phyloP scores from a whole-genome alignment of 2,888 invertebrate species.

The Lagria hirta region DNA sequence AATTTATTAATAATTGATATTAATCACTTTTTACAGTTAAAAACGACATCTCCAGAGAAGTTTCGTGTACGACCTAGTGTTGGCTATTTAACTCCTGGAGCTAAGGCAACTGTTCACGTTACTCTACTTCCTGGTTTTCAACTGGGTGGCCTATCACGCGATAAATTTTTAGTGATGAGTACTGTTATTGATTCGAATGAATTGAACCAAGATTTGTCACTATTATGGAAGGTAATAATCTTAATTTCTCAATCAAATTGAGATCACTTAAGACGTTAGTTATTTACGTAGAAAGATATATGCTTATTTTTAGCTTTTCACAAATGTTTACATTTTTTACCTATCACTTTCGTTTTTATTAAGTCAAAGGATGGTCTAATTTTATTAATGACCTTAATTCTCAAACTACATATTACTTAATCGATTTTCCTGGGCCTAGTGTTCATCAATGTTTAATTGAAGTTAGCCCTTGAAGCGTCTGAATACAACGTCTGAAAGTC shows the following conservation, averaged over 20 bases:
- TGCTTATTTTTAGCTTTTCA: slow-evolving; percentile 1
- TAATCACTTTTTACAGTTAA: slow-evolving; percentile 72
- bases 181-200: slow-evolving; percentile 64
- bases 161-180: slow-evolving; percentile 88
- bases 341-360: too few species aligned
- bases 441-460: neutral
- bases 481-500: too few species aligned
- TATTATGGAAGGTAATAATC: slow-evolving; percentile 68
- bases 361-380: too few species aligned
- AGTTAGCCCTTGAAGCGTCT: neutral
- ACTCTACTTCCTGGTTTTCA: slow-evolving; percentile 75
- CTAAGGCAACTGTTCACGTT: slow-evolving; percentile 67
- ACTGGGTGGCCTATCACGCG: slow-evolving; percentile 68
- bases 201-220: slow-evolving; percentile 63
- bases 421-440: too few species aligned
- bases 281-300: neutral
- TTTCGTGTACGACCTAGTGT: slow-evolving; percentile 90
- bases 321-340: too few species aligned
- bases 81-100: slow-evolving; percentile 70
- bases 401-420: too few species aligned
- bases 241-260: slow-evolving; percentile 7
- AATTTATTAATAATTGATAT: too few species aligned
- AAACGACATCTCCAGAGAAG: slow-evolving; percentile 95
- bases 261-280: slow-evolving; percentile 1
- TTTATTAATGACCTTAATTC: too few species aligned